A percentile compares a stretch with the other conserved stretches of the same genome.
Conservation (phyloP, 2,888 invertebrate species). For the Carcina quercana region DNA sequence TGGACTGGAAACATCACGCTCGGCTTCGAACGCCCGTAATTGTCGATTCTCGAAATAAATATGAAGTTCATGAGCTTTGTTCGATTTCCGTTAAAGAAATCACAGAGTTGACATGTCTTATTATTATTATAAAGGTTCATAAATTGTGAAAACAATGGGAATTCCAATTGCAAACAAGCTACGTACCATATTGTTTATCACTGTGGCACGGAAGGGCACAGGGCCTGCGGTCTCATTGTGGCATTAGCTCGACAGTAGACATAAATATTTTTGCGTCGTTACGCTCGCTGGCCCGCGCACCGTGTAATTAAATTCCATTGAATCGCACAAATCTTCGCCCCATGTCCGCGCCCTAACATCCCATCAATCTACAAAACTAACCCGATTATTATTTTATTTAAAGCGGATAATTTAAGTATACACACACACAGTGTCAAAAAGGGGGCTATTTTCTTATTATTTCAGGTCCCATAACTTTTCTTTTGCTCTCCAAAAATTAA, state of each 20-base stretch:
- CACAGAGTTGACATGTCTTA: too few relatives aligned
- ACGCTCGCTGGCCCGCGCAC: constrained; percentile 49
- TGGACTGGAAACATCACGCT: constrained; percentile 68
- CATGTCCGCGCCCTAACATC: constrained; percentile 31
- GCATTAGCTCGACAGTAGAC: constrained; percentile 65
- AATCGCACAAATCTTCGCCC: constrained; percentile 67
- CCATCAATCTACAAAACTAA: constrained; percentile 26
- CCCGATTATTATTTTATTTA: not conserved
- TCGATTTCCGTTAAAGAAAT: too few relatives aligned
- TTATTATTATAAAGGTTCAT: too few relatives aligned
- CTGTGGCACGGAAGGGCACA: too few relatives aligned
- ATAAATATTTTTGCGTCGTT: constrained; percentile 72
- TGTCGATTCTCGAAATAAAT: constrained; percentile 48
- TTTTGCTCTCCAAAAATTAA: too few relatives aligned
- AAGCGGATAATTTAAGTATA: too few relatives aligned
- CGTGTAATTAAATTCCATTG: constrained; percentile 71
- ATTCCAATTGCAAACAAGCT: too few relatives aligned
- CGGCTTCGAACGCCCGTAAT: constrained; percentile 59
- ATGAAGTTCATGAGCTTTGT: constrained; percentile 23
- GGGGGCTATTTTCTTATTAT: too few relatives aligned
- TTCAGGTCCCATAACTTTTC: too few relatives aligned
- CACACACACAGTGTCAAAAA: too few relatives aligned
- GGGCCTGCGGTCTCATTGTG: constrained; percentile 52
- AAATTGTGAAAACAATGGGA: too few relatives aligned
- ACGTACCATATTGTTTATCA: too few relatives aligned